Evolutionary conservation across 2,888 invertebrate genomes (phyloP), one percentile per base, ranked within the genome.

Genomic region (Smittia aterrima): DNA sequence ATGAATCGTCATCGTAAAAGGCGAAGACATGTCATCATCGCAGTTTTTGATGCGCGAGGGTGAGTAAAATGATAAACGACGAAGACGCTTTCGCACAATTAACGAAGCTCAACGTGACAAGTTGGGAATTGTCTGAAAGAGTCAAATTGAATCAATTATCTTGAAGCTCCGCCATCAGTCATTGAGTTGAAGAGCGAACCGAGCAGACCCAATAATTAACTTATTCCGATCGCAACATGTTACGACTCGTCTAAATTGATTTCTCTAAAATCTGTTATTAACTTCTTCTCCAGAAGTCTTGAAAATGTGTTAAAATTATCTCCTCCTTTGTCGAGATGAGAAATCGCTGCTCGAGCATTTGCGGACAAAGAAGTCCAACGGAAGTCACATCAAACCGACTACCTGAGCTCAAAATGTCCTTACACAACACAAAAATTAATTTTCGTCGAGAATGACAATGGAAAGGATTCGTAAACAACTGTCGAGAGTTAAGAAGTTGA

Each of bases 111-210:
- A 58, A 58, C 58, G 58, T 58, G 22, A 58, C 22, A 58, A 58
- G 18, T 58, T 18, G 22, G 18, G 20, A 22, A 58, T 7, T 58
- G 20, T 58, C 20, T 58, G 7, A 7, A 18, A 22, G 22, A 58
- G 22, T 58, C 4, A 67, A 67, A 67, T 67, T 67, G 67, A 67
- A 67, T 67, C 67, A 67, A 67, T 67, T 67, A 67, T 67, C 38
- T 38, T 13, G 40, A 41, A 20, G 41, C 67, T 41, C 16, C 67
- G 32, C 16, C 67, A 20, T 67, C 40, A 67, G 67, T 27, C 66
- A 32, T 25, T 13, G 32, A 66, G 20, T 4, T 2, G 4, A 16
- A 7, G 47, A 47, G 47, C 9, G n/a, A 62, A 66, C 25, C 6
- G 66, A 66, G 27, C 66, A 27, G 67, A 40, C 66, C 32, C 66